These are phyloP conservation scores for Cryptophagus acutangulus DNA, from an alignment of 2,888 invertebrate species.

Conservation along the genomic window DNA sequence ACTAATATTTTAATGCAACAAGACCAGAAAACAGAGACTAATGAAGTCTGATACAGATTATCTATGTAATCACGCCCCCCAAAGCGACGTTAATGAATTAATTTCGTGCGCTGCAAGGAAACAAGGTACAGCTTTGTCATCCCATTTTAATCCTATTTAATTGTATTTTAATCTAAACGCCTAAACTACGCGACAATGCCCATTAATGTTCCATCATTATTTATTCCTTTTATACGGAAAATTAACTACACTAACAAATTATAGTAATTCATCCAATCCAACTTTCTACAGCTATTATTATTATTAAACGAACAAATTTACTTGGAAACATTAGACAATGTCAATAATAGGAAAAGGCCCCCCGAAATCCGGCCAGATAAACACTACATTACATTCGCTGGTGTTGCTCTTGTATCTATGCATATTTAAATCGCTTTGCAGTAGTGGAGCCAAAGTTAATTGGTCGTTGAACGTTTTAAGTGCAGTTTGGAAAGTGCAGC, in stretches of 20 bases:
- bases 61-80: conserved; percentile 28
- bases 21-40: conserved; percentile 8
- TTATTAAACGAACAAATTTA: too few species aligned
- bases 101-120: conserved; percentile 35
- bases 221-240: neutral
- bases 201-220: conserved; percentile 1
- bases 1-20: too few species aligned
- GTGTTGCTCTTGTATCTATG: too few species aligned
- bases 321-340: too few species aligned
- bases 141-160: conserved; percentile 38
- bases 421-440: conserved; percentile 1
- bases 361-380: too few species aligned
- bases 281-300: too few species aligned
- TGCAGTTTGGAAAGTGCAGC: neutral
- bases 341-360: too few species aligned
- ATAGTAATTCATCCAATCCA: too few species aligned
- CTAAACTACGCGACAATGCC: conserved; percentile 21
- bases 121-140: conserved; percentile 36
- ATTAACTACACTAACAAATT: neutral
- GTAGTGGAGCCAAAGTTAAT: neutral
- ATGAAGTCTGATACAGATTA: conserved; percentile 24
- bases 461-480: neutral
- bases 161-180: conserved; percentile 35
- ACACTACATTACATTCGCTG: too few species aligned
- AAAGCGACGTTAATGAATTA: conserved; percentile 37